Conservation (phyloP, 2,888 invertebrate species). For the Cantharis flavilabris region DNA sequence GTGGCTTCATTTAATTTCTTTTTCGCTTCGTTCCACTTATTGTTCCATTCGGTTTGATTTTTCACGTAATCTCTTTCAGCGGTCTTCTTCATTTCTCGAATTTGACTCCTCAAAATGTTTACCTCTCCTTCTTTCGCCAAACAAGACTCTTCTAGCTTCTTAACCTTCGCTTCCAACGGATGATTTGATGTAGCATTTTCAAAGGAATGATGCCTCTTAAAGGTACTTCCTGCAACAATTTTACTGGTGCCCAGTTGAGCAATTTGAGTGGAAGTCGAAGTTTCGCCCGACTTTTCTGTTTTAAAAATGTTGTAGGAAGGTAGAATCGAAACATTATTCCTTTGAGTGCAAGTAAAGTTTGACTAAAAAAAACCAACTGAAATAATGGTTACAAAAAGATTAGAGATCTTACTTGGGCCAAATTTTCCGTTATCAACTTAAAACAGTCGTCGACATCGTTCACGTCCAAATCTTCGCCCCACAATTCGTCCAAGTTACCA, state of each 20-base stretch:
- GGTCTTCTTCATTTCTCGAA: slow-evolving; percentile 57
- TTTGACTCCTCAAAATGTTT: slow-evolving; percentile 60
- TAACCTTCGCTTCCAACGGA: slow-evolving; percentile 31
- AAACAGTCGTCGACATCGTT: slow-evolving; percentile 47
- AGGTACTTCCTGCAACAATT: neutral
- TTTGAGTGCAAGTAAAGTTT: neutral
- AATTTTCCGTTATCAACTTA: slow-evolving; percentile 45
- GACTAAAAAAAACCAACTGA: neutral
- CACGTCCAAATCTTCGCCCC: slow-evolving; percentile 47
- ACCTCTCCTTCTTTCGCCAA: slow-evolving; percentile 64
- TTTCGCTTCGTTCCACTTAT: slow-evolving; percentile 55
- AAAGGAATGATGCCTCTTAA: slow-evolving; percentile 6
- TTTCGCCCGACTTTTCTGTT: slow-evolving; percentile 14
- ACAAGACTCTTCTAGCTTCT: slow-evolving; percentile 55
- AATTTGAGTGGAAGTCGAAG: slow-evolving; percentile 35
- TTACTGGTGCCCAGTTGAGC: neutral
- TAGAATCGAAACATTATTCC: slow-evolving; percentile 35
- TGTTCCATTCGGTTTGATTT: slow-evolving; percentile 59
- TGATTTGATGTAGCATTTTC: neutral
- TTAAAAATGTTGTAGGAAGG: slow-evolving; percentile 42
- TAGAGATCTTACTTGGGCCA: slow-evolving; percentile 19
- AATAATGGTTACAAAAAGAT: neutral
- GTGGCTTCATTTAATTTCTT: slow-evolving; percentile 57
- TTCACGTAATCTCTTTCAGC: slow-evolving; percentile 55
- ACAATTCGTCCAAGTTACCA: slow-evolving; percentile 41